These are phyloP conservation scores for Cyrtorhinus lividipennis DNA, from an alignment of 1,140 invertebrate genomes.

Conservation along the genomic window DNA sequence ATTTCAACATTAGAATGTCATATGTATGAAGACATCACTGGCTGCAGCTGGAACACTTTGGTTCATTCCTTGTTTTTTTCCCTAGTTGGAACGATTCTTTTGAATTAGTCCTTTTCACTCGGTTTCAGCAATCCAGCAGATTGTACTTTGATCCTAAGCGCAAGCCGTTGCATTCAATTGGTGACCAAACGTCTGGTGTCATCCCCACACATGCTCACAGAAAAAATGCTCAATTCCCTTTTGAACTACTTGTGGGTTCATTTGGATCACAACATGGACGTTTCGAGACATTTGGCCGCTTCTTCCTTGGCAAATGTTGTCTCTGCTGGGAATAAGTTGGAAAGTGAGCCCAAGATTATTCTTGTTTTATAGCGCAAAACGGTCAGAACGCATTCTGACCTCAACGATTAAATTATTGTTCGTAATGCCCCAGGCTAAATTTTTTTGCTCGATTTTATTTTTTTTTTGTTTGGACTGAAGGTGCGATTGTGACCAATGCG, in stretches of 20 bases:
- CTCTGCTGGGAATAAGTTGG: neutral
- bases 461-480: no score
- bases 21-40: neutral
- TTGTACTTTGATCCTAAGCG: conserved; percentile 29
- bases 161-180: conserved; percentile 22
- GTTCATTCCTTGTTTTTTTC: neutral
- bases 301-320: conserved; percentile 32
- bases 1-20: neutral
- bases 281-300: conserved; percentile 37
- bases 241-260: conserved; percentile 33
- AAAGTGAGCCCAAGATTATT: no score
- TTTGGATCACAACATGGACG: conserved; percentile 39
- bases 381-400: no score
- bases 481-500: no score
- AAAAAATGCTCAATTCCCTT: conserved; percentile 19
- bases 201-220: neutral
- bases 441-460: no score
- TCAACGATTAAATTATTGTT: no score
- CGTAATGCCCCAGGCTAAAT: no score
- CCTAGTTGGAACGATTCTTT: neutral
- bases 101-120: neutral
- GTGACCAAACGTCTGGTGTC: neutral
- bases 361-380: no score
- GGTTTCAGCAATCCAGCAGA: conserved; percentile 31
- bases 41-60: neutral